Evolutionary conservation across 2,797 vertebrate species (phyloP).

Genomic region (Falco naumanni): DNA sequence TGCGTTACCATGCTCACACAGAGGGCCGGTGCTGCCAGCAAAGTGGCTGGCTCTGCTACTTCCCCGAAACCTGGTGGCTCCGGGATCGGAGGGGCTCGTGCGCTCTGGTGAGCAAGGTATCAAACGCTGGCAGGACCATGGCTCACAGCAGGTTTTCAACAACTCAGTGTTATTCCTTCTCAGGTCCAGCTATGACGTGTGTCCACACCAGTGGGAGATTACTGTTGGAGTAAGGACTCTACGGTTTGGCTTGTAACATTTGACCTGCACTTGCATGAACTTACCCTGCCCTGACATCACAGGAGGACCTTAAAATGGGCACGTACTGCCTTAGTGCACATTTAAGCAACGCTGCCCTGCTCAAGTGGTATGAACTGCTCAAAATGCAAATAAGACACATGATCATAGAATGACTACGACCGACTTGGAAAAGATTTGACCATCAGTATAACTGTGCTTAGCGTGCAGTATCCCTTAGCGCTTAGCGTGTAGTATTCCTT

Average conservation of each 20-base stretch:
- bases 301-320: not conserved
- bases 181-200: not conserved
- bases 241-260: not conserved
- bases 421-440: slow-evolving; percentile 44
- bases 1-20: not conserved
- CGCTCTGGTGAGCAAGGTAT: not conserved
- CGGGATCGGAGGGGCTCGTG: not conserved
- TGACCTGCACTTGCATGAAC: not conserved
- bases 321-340: not conserved
- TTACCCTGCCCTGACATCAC: not conserved
- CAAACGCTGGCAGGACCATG: not conserved
- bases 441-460: not conserved
- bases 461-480: slow-evolving; percentile 9
- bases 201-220: not conserved
- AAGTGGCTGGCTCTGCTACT: not conserved
- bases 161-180: not conserved
- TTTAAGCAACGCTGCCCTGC: not conserved
- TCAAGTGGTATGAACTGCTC: not conserved
- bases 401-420: not conserved
- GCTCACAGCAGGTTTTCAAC: not conserved
- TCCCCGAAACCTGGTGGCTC: not conserved
- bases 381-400: not conserved
- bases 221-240: not conserved
- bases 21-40: not conserved
- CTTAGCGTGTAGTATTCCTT: slow-evolving; percentile 35